Base-by-base conservation (phyloP, 2,113 vertebrate genomes). In the Suricata suricatta region DNA sequence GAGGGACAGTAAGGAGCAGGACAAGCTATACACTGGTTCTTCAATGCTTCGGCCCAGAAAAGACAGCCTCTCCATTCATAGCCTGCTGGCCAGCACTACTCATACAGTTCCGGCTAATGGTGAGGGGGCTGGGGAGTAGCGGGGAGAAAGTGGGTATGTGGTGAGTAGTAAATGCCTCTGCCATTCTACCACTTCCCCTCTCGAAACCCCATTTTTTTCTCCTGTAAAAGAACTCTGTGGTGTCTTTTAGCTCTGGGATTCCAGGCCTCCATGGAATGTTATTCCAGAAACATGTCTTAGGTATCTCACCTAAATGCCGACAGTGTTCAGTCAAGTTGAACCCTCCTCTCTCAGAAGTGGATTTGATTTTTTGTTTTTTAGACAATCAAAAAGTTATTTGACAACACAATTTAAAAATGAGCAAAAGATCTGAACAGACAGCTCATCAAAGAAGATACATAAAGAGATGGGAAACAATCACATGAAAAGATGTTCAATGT, bases 271-370 rank as follows among this genome's bases (percentile, higher is more conserved):
- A 2, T 47, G 79, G n/a, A 64, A 92, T 29, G 68, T 68, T 35
- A 50, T 35, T 77, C 72, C 93, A 79, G 41, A 72, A 64, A 85
- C 69, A 71, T 54, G 84, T 88, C 41, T 50, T 84, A 80, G 52
- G 14, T 54, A 44, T 85, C 50, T 44, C 29, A 64, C 19, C 17
- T 38, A 89, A 80, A 80, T 47, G 71, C 25, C 27, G 63, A 76
- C 21, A 4, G 7, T 31, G 52, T 31, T 89, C 52, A 12, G 38
- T 60, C 74, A 12, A 21, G 15, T 44, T 79, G 38, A 35, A 54
- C 57, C 50, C 25, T 79, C 17, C 19, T 16, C 63, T 83, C 68
- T 71, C 52, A 80, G 52, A 80, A 44, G 13, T 38, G 11, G 44
- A 54, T n/a, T 82, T 66, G 41, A 27, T 27, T 71, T n/a, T 71